Evolutionary conservation across 1,140 invertebrate genomes (phyloP).

Genomic region (Trichonephila clavata): DNA sequence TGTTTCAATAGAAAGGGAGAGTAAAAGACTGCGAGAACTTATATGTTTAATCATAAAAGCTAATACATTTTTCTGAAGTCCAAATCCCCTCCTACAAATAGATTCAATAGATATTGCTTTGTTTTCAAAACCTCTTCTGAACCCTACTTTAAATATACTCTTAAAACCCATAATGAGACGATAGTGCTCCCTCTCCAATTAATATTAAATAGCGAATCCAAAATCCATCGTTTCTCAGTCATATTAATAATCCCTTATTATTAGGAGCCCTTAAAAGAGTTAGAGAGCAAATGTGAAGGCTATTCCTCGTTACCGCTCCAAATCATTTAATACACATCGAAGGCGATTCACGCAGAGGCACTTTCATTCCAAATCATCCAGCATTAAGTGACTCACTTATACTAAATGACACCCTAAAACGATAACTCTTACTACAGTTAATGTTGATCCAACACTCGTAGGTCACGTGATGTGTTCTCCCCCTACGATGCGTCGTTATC

Average conservation of each 20-base stretch:
- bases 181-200: background rate
- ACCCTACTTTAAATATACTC: no score
- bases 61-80: no score
- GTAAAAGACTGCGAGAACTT: no score
- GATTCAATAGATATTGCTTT: no score
- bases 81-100: no score
- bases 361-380: conserved; percentile 23
- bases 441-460: conserved; percentile 28
- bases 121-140: no score
- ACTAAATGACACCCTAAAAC: background rate
- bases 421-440: conserved; percentile 21
- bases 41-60: no score
- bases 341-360: background rate
- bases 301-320: background rate
- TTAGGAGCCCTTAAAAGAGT: background rate
- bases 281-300: background rate
- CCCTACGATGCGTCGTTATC: conserved; percentile 25
- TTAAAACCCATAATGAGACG: no score
- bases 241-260: conserved; percentile 24
- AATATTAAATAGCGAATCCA: background rate
- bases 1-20: no score
- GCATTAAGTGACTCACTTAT: conserved; percentile 30
- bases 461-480: background rate
- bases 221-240: background rate
- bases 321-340: conserved; percentile 22